Evolutionary conservation across 1,140 invertebrate species (phyloP), one percentile per base, ranked within the genome.

Genomic region (Trichogramma pretiosum): DNA sequence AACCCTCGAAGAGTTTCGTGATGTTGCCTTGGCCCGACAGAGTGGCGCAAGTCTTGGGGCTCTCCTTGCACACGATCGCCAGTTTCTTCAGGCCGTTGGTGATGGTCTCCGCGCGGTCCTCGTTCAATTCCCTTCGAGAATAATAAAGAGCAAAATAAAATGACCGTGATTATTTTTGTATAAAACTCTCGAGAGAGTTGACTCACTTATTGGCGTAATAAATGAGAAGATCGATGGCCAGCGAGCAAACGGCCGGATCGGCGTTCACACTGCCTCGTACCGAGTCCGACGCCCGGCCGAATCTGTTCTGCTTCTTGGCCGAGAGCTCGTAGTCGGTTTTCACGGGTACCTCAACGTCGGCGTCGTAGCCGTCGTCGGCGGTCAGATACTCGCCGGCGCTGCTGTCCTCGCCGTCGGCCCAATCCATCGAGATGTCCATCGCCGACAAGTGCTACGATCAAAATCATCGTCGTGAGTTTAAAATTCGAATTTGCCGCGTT

Each of bases 331-430:
- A 56, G 2, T 51, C 34, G 51, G 39, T 61, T 50, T 54, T 60
- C 11, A 61, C 61, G 23, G 64, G 66, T 14, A 73, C 48, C 56
- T 77, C 75, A 30, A 74, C 59, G 44, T 77, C 75, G 3, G 73
- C 75, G 36, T 77, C 75, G 40, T 82, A 82, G 10, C 80, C 81
- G 62, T 81, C 79, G 52, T 82, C 80, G 7, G 75, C 76, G 3
- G 74, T 74, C 4, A 75, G 56, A 32, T 75, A 73, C 44, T 72
- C 67, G 5, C 68, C 70, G 9, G 61, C 60, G 35, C 70, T 74
- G 46, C 74, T 76, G 37, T 75, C 74, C 40, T 78, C 76, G 3
- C 50, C 64, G 2, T 61, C 61, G 38, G 56, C 60, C 46, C 59
- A 68, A 60, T 75, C 77, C 3, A 72, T 67, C 24, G 73, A 68